Evolutionary conservation across 1,140 invertebrate genomes (phyloP).

Genomic region (Portunus trituberculatus): DNA sequence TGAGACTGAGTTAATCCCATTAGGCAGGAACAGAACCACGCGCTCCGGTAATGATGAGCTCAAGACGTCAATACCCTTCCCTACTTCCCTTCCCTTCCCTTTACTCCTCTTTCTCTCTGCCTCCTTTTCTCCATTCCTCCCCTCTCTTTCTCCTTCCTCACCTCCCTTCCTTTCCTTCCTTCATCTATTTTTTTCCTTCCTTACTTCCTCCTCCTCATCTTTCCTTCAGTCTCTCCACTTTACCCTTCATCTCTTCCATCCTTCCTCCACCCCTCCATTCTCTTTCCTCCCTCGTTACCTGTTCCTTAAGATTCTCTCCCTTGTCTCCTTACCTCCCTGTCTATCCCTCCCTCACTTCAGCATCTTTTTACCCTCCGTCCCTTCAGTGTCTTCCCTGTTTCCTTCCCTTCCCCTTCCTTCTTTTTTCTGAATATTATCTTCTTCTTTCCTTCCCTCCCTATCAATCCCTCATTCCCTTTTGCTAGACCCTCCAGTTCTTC

Average conservation of each 20-base stretch:
- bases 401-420: background rate
- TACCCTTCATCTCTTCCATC: background rate
- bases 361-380: background rate
- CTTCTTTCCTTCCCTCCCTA: no score
- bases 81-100: background rate
- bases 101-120: no score
- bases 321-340: background rate
- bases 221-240: background rate
- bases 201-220: background rate
- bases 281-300: no score
- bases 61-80: background rate
- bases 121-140: background rate
- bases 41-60: background rate
- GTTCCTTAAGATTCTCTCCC: background rate
- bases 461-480: no score
- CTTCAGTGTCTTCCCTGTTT: background rate
- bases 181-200: background rate
- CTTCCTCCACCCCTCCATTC: no score
- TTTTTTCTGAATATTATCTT: no score
- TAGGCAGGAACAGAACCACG: background rate
- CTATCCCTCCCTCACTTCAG: background rate
- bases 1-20: conserved; percentile 2
- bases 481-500: no score
- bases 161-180: background rate
- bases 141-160: background rate